Evolutionary conservation across 2,888 invertebrate genomes (phyloP).

Genomic region (Netelia melanura): DNA sequence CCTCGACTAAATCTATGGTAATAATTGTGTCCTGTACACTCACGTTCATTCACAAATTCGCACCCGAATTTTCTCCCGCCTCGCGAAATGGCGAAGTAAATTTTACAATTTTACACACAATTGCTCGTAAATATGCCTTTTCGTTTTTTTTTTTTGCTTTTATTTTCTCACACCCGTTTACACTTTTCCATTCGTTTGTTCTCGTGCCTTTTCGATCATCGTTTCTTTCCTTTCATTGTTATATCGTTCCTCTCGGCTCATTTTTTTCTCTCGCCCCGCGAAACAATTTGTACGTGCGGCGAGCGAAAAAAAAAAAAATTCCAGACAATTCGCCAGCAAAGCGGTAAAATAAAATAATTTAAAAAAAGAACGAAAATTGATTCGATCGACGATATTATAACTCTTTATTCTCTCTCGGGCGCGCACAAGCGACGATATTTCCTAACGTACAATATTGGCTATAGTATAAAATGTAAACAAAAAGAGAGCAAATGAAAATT

Average conservation of each 20-base stretch:
- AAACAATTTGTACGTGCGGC: not conserved
- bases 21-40: constrained; percentile 66
- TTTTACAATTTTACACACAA: constrained; percentile 83
- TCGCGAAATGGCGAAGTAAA: constrained; percentile 71
- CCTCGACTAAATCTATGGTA: constrained; percentile 39
- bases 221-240: constrained; percentile 16
- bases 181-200: constrained; percentile 12
- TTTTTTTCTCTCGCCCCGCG: not conserved
- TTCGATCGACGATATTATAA: no score
- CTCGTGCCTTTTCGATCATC: not conserved
- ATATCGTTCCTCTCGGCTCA: constrained; percentile 12
- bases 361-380: no score
- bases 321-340: constrained; percentile 44
- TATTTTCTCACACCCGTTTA: constrained; percentile 35
- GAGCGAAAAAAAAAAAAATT: constrained; percentile 34
- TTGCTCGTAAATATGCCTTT: constrained; percentile 60
- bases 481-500: not conserved
- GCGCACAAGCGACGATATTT: constrained; percentile 54
- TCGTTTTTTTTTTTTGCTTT: not conserved
- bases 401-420: constrained; percentile 12
- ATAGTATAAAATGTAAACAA: constrained; percentile 34
- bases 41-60: constrained; percentile 68
- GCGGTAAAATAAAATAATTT: constrained; percentile 39
- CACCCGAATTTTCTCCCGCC: constrained; percentile 74
- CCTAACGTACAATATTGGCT: constrained; percentile 21